A percentile compares a stretch with the other conserved stretches of the same genome.
Conservation (phyloP, 2,888 invertebrate species). For the Sminthurinus aureus region DNA sequence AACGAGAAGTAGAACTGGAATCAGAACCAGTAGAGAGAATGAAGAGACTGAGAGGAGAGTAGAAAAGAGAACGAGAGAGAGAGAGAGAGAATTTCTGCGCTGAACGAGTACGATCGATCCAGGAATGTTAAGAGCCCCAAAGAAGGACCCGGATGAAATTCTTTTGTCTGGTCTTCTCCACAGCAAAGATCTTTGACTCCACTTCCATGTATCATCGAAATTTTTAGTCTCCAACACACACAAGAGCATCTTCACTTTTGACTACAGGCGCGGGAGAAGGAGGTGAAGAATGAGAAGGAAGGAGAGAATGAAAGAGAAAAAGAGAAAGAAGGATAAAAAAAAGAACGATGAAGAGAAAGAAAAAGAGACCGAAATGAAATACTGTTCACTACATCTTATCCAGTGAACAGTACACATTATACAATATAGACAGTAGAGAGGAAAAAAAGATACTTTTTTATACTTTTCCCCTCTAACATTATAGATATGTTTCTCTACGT, state of each 20-base stretch:
- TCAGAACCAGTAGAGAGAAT: background rate
- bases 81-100: slow-evolving; percentile 26
- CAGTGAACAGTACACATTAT: too few relatives aligned
- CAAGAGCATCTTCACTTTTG: too few relatives aligned
- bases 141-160: slow-evolving; percentile 43
- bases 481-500: too few relatives aligned
- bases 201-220: slow-evolving; percentile 34
- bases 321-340: slow-evolving; percentile 8
- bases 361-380: too few relatives aligned
- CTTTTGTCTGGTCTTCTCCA: slow-evolving; percentile 42
- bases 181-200: slow-evolving; percentile 40
- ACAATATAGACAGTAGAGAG: too few relatives aligned
- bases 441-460: too few relatives aligned
- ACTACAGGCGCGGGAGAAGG: too few relatives aligned
- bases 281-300: background rate
- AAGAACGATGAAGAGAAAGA: too few relatives aligned
- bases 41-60: background rate
- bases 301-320: background rate
- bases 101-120: slow-evolving; percentile 40
- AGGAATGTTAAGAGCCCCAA: slow-evolving; percentile 34
- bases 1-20: too few relatives aligned
- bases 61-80: slow-evolving; percentile 4
- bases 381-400: too few relatives aligned
- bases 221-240: slow-evolving; percentile 27
- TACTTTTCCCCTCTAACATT: too few relatives aligned